Percentiles rank a stretch among this genome's conserved stretches.
These are phyloP conservation scores for Listronotus bonariensis DNA, from an alignment of 1,140 invertebrate species.

Conservation along the genomic window DNA sequence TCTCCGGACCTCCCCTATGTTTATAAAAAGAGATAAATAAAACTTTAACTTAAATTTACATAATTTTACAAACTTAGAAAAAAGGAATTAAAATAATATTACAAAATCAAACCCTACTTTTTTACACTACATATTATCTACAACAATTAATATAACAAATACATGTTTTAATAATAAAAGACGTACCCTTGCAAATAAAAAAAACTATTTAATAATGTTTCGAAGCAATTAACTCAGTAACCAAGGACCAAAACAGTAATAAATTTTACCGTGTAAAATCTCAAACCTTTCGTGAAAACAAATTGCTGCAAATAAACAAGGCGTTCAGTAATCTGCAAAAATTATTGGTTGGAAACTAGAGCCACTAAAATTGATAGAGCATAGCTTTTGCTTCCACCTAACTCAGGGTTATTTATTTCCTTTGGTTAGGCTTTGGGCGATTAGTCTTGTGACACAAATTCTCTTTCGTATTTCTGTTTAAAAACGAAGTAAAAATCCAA, in stretches of 20 bases:
- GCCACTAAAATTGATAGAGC: slow-evolving; percentile 28
- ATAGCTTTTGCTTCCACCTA: slow-evolving; percentile 30
- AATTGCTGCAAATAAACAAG: slow-evolving; percentile 34
- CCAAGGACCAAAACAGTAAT: slow-evolving; percentile 25
- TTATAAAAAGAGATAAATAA: too few species aligned
- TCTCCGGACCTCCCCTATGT: too few species aligned
- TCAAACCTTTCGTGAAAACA: slow-evolving; percentile 32
- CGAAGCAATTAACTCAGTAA: slow-evolving; percentile 27
- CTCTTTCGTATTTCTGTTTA: slow-evolving; percentile 3
- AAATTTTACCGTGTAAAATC: slow-evolving; percentile 29
- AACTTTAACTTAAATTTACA: too few species aligned
- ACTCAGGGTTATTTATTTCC: slow-evolving; percentile 35
- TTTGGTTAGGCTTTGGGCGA: slow-evolving; percentile 29
- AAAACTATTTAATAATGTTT: slow-evolving; percentile 22
- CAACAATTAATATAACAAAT: too few species aligned
- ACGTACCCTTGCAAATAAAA: too few species aligned
- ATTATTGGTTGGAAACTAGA: slow-evolving; percentile 34
- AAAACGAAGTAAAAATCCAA: not conserved
- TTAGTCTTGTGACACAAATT: slow-evolving; percentile 36
- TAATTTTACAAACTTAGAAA: too few species aligned
- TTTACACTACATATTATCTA: too few species aligned
- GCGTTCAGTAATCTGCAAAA: slow-evolving; percentile 33
- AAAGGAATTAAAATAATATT: too few species aligned
- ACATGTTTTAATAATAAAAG: too few species aligned
- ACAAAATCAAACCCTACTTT: too few species aligned